Conservation (phyloP, 2,113 vertebrate species). For the Mystacornis crossleyi region DNA sequence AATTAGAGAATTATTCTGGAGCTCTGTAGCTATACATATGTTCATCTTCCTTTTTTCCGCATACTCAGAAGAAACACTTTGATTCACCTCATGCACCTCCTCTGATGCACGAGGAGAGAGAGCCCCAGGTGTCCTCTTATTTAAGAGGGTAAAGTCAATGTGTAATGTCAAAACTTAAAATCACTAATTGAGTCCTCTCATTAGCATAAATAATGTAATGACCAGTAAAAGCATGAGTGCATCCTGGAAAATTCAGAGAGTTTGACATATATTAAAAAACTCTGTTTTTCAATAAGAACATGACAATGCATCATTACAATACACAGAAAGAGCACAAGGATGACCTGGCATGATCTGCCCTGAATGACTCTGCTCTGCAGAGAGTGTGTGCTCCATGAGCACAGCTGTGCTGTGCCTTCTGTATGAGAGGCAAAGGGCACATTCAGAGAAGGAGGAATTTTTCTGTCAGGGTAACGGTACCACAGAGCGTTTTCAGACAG, state of each 20-base stretch:
- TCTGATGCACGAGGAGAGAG: rapidly evolving
- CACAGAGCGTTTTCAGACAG: neutral
- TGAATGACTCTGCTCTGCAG: neutral
- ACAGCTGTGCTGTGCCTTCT: neutral
- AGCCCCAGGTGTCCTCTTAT: neutral
- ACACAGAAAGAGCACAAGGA: neutral
- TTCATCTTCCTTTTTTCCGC: neutral
- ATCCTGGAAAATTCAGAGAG: neutral
- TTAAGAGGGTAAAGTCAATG: neutral
- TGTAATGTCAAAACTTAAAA: neutral
- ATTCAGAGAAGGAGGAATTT: neutral
- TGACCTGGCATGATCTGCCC: neutral
- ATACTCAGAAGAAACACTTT: neutral
- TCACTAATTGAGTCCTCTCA: neutral
- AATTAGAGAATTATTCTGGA: neutral
- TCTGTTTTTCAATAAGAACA: neutral
- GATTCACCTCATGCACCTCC: neutral
- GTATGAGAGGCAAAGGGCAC: neutral
- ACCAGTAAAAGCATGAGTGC: neutral
- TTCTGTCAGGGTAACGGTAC: neutral
- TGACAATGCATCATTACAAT: neutral
- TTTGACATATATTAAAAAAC: neutral
- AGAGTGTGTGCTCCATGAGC: neutral
- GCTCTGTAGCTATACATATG: neutral
- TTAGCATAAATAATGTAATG: neutral